Percentiles rank a stretch among this genome's conserved stretches.
phyloP scores from a whole-genome alignment of 2,888 invertebrate species.

The Crocallis elinguaria region DNA sequence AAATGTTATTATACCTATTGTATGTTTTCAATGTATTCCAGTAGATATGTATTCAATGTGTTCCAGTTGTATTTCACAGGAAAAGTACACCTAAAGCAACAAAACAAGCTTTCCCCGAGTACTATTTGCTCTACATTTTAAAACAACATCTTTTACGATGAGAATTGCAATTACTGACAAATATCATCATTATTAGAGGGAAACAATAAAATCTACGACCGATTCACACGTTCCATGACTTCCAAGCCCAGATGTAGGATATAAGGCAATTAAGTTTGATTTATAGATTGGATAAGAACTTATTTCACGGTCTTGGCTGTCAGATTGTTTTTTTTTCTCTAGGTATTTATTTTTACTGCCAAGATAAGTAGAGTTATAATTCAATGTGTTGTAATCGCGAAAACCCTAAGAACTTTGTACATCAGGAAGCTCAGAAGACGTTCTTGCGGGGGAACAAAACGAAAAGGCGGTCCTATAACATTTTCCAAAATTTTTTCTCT shows the following conservation, averaged over 20 bases:
- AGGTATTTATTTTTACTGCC: constrained; percentile 30
- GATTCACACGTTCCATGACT: constrained; percentile 47
- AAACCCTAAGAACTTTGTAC: too few relatives aligned
- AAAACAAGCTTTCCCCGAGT: not conserved
- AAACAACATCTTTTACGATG: constrained; percentile 12
- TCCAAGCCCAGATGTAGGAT: constrained; percentile 49
- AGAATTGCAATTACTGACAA: constrained; percentile 16
- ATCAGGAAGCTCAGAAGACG: too few relatives aligned
- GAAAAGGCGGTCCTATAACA: too few relatives aligned
- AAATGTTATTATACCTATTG: too few relatives aligned
- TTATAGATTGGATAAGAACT: constrained; percentile 51
- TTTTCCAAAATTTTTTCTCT: too few relatives aligned
- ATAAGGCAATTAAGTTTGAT: constrained; percentile 58
- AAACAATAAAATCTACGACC: constrained; percentile 45
- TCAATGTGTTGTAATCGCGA: too few relatives aligned
- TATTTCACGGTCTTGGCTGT: constrained; percentile 56
- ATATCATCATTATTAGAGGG: constrained; percentile 19
- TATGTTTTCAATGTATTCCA: too few relatives aligned
- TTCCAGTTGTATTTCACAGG: too few relatives aligned
- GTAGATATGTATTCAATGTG: too few relatives aligned
- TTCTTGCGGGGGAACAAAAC: too few relatives aligned
- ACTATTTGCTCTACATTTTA: not conserved
- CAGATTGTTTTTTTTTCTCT: constrained; percentile 35
- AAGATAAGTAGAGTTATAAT: not conserved
- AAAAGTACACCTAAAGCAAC: too few relatives aligned